Evolutionary conservation across 2,113 vertebrate species (phyloP).

Genomic region (Dendrocopos noguchii): DNA sequence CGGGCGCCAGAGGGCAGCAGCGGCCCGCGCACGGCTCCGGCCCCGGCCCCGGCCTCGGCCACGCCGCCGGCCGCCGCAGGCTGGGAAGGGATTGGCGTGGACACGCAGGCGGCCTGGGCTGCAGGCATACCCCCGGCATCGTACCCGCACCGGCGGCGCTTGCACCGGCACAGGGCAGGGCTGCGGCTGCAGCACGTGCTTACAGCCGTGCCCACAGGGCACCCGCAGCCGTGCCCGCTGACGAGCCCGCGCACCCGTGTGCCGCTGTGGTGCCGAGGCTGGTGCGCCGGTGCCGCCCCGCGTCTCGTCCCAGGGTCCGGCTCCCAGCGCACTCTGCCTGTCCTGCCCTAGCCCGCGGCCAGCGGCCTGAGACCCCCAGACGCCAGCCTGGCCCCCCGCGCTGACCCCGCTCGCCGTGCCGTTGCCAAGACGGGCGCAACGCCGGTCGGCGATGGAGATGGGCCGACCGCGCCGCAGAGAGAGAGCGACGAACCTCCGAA

Average conservation of each 20-base stretch:
- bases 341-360: constrained; percentile 46
- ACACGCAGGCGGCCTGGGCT: neutral
- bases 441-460: constrained; percentile 18
- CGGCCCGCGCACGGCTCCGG: neutral
- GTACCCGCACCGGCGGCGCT: neutral
- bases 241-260: fast-evolving
- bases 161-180: neutral
- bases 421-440: neutral
- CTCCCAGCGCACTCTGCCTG: constrained; percentile 6
- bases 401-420: constrained; percentile 15
- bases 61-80: neutral
- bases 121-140: neutral
- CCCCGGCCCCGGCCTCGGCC: neutral
- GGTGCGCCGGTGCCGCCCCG: neutral
- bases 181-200: neutral
- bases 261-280: neutral
- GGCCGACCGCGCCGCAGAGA: constrained; percentile 3
- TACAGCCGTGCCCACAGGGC: too few species aligned
- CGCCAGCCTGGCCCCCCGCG: neutral
- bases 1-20: constrained; percentile 58
- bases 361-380: constrained; percentile 21
- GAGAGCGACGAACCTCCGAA: neutral
- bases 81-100: neutral
- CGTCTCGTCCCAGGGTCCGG: neutral
- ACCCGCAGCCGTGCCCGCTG: neutral